Percentiles rank a stretch among this genome's conserved stretches.
Conservation (phyloP, 2,888 invertebrate genomes). For the Synergus umbraculus region DNA sequence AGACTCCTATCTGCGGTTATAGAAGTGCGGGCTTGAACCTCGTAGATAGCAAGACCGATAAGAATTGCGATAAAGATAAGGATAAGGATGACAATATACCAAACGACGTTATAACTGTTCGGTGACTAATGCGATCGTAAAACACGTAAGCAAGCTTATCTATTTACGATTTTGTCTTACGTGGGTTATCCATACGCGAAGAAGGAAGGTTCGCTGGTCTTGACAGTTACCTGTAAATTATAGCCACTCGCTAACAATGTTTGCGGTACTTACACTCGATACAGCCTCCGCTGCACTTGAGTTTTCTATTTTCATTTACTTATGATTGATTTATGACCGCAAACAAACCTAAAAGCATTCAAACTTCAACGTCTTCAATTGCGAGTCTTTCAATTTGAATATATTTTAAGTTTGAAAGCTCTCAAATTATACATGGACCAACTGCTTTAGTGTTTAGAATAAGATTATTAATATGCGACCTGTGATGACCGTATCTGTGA, state of each 20-base stretch:
- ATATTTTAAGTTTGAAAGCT: neutral
- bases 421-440: too few relatives aligned
- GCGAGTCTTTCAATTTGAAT: too few relatives aligned
- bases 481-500: too few relatives aligned
- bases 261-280: neutral
- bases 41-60: constrained; percentile 66
- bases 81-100: constrained; percentile 65
- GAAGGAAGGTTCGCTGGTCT: constrained; percentile 11
- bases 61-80: constrained; percentile 69
- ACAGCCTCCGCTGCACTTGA: neutral
- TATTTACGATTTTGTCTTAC: constrained; percentile 58
- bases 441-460: too few relatives aligned
- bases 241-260: neutral
- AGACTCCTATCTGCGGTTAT: neutral
- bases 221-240: constrained; percentile 21
- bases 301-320: neutral
- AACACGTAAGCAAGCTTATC: constrained; percentile 66
- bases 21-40: constrained; percentile 62
- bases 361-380: neutral
- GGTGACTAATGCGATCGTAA: constrained; percentile 73
- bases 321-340: neutral
- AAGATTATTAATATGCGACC: too few relatives aligned
- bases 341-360: neutral
- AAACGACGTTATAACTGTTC: constrained; percentile 63
- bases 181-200: constrained; percentile 29